Conservation (phyloP, 2,888 invertebrate genomes). For the Morpho deidamia region DNA sequence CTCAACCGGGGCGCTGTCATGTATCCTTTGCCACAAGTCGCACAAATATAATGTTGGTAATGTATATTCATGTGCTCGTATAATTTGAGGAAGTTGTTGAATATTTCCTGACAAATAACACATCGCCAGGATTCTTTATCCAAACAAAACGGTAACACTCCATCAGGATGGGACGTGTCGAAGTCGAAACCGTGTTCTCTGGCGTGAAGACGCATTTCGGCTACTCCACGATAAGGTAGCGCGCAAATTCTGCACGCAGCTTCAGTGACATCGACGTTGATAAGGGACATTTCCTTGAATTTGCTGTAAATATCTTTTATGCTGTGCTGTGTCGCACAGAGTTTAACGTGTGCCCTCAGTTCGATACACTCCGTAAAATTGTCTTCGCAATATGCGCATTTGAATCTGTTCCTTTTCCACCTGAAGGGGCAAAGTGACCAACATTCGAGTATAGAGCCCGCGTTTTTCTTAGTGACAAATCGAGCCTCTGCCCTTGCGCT, state of each 20-base stretch:
- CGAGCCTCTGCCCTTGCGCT: slow-evolving; percentile 60
- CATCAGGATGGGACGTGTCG: slow-evolving; percentile 53
- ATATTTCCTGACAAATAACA: slow-evolving; percentile 50
- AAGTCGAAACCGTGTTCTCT: slow-evolving; percentile 50
- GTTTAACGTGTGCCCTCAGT: slow-evolving; percentile 49
- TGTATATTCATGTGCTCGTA: slow-evolving; percentile 69
- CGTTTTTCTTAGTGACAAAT: slow-evolving; percentile 61
- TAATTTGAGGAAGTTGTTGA: slow-evolving; percentile 63
- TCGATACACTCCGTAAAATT: slow-evolving; percentile 51
- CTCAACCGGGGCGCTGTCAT: slow-evolving; percentile 62
- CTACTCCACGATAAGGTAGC: slow-evolving; percentile 37
- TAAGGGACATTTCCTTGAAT: slow-evolving; percentile 64
- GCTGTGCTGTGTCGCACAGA: slow-evolving; percentile 44
- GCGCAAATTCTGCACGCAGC: slow-evolving; percentile 51
- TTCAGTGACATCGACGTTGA: slow-evolving; percentile 59
- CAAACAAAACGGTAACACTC: slow-evolving; percentile 56
- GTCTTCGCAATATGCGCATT: slow-evolving; percentile 63
- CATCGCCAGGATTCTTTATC: slow-evolving; percentile 63
- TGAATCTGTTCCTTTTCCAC: slow-evolving; percentile 63
- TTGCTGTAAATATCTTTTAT: slow-evolving; percentile 63
- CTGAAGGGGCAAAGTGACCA: slow-evolving; percentile 62
- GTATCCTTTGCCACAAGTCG: slow-evolving; percentile 65
- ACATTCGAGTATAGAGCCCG: slow-evolving; percentile 52
- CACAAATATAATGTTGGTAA: slow-evolving; percentile 66
- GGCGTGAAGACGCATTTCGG: slow-evolving; percentile 52